A percentile compares a stretch with the other conserved stretches of the same genome.
Evolutionary conservation across 2,888 invertebrate genomes (phyloP).

Genomic region (Anoplius nigerrimus): DNA sequence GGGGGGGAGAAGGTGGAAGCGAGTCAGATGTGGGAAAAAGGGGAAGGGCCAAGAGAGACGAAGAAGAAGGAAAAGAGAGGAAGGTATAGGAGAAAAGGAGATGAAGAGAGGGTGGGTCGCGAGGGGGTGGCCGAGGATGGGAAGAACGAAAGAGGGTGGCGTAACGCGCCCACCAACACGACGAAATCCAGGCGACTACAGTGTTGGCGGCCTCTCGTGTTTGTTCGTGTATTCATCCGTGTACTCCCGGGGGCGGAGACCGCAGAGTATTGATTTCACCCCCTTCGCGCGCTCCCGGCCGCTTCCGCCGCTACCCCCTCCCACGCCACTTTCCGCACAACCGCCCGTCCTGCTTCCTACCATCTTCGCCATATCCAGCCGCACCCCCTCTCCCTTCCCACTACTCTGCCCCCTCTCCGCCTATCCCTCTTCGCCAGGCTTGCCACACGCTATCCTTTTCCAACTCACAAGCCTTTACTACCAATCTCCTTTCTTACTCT

Average conservation of each 20-base stretch:
- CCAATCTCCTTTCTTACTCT: slow-evolving; percentile 21
- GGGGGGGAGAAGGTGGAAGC: not conserved
- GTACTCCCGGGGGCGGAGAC: slow-evolving; percentile 72
- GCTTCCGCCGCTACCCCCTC: slow-evolving; percentile 44
- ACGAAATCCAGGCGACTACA: slow-evolving; percentile 28
- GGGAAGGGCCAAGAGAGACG: not conserved
- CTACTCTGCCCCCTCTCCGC: slow-evolving; percentile 28
- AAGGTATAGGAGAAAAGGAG: not conserved
- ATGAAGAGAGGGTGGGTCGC: not conserved
- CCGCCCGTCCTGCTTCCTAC: slow-evolving; percentile 31
- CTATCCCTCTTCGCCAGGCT: slow-evolving; percentile 3
- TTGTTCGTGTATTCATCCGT: slow-evolving; percentile 66
- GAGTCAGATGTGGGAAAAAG: not conserved
- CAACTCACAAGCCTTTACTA: not conserved
- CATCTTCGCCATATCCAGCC: slow-evolving; percentile 1
- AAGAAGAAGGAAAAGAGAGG: not conserved
- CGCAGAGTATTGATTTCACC: slow-evolving; percentile 74
- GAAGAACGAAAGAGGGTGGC: slow-evolving; percentile 21
- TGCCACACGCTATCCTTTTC: not conserved
- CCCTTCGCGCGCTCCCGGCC: slow-evolving; percentile 45
- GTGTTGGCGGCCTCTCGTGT: slow-evolving; percentile 51
- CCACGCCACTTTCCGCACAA: not conserved
- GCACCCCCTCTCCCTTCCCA: not conserved
- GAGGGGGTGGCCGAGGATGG: slow-evolving; percentile 8
- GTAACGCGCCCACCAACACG: slow-evolving; percentile 30